Base-by-base conservation (phyloP, 2,797 vertebrate genomes). In the Enteromius paludinosus region DNA sequence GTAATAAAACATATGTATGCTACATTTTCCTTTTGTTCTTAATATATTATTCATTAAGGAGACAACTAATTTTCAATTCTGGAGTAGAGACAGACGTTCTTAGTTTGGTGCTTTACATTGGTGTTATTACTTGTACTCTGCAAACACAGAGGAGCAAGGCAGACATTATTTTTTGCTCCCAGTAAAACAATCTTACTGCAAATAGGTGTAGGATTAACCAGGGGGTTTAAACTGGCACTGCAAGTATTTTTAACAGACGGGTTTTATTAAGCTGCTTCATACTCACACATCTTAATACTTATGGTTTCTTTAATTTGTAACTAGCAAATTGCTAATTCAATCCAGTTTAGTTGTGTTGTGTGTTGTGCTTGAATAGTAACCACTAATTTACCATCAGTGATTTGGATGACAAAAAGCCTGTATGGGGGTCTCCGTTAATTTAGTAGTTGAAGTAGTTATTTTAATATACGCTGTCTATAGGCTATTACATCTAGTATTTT, bases 131-230 rank as follows among this genome's bases (percentile, higher is more conserved):
- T 87, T 84, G 62, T 84, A 84, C 83, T 88, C 83, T 64, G 83
- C 87, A 88, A 89, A 90, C 80, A 89, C 43, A 49, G 87, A 84
- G 69, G 59, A 87, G 82, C 64, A 71, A 84, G 64, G 65, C 59
- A 86, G 84, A 85, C 75, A 71, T 87, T 81, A 64, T 84, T 79
- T 81, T 83, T 86, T 77, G 73, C 82, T 87, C 81, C 62, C 49
- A 80, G 85, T 82, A 84, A 81, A 88, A 84, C 79, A 88, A 80
- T 83, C 83, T 82, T 49, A 84, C 68, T 84, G 80, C 85, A 87
- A 86, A 89, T 87, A 83, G 81, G 86, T 86, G 84, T 77, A 84
- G 85, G 81, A 90, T 89, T 88, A 86, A 85, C 28, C 54, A 59
- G 62, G 14, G 80, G 38, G 30, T 38, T 80, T 59, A 35, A 83